Base-by-base conservation (phyloP, 2,113 vertebrate species). In the Lasiurus borealis region DNA sequence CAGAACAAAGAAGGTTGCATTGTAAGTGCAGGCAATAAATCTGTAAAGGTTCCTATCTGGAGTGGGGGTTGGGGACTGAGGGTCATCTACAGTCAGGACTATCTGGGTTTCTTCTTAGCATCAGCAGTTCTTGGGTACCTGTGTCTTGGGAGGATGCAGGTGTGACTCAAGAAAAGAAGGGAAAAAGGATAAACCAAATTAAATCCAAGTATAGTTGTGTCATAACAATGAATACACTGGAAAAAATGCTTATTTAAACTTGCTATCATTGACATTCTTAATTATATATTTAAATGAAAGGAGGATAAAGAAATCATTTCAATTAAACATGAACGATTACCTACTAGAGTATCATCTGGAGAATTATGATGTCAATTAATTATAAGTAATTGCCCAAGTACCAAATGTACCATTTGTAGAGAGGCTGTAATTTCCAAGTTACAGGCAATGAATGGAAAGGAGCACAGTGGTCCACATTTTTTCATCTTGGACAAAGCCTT, bases 331-430 rank as follows among this genome's bases (percentile, higher is more conserved):
- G 0, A 72, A 76, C 69, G n/a, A 96, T 94, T 31, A 81, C 87
- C 86, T 94, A 23, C 48, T 85, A 91, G 52, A 95, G 94, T 36
- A 54, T 76, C 83, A 93, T 44, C 75, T 83, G 82, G 77, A 94
- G 88, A 93, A 80, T 73, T 76, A n/a, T 52, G 54, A 91, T 85
- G 31, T 9, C 50, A 88, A 57, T 89, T 96, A 91, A 86, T 94
- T 96, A 54, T 71, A 84, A 96, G 64, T 85, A 92, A 92, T 91
- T 97, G 78, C 76, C 40, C 46, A 90, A 72, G 83, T 97, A 76
- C 57, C 19, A 93, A 96, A 83, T 44, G 25, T 88, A 14, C 89
- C 80, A 29, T 91, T 96, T 64, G 76, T 44, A 96, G 89, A 86
- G 78, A 92, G 57, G 2, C 69, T 92, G 0, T 92, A 76, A 93